Evolutionary conservation across 2,888 invertebrate genomes (phyloP), one percentile per base, ranked within the genome.

Genomic region (Diarsia mendica): DNA sequence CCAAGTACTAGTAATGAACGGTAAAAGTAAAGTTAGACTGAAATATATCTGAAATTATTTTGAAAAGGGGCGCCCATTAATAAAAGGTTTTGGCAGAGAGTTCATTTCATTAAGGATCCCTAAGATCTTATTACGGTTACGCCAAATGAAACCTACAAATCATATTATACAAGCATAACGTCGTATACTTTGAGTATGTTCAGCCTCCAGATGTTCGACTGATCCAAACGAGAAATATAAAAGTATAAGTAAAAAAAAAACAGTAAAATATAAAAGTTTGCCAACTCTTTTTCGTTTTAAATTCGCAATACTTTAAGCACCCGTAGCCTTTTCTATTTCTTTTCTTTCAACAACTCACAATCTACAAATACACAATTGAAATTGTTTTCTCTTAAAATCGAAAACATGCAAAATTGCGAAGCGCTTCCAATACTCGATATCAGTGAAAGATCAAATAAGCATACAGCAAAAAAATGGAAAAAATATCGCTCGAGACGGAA

Each of bases 361-460:
- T 77, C 61, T 65, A 51, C 51, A 75, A 60, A 64, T 73, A 76
- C 79, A 82, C 73, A 76, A 84, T 75, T 77, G 76, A 83, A 79
- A 81, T 79, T 80, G 78, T 83, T 87, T 85, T 80, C 84, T 70
- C 70, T 79, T 87, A 72, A 81, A 87, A 86, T 79, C 66, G 78
- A 81, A 85, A 87, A 82, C 80, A 85, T 81, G 81, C 77, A 23
- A 85, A 85, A 87, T 85, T 79, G 80, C 83, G 69, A 82, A 87
- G 60, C 76, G 77, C 75, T 86, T 82, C 79, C 86, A 83, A 87
- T 86, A 85, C 73, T 87, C 82, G 58, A 80, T 87, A 88, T 87
- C 87, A 84, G 74, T 86, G 82, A 88, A 88, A 87, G 86, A 89
- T 89, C 87, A 87, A 89, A 85, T 87, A 89, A 87, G 87, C 83